Evolutionary conservation across 1,140 invertebrate species (phyloP), one percentile per base, ranked within the genome.

Genomic region (Caenorhabditis remanei): DNA sequence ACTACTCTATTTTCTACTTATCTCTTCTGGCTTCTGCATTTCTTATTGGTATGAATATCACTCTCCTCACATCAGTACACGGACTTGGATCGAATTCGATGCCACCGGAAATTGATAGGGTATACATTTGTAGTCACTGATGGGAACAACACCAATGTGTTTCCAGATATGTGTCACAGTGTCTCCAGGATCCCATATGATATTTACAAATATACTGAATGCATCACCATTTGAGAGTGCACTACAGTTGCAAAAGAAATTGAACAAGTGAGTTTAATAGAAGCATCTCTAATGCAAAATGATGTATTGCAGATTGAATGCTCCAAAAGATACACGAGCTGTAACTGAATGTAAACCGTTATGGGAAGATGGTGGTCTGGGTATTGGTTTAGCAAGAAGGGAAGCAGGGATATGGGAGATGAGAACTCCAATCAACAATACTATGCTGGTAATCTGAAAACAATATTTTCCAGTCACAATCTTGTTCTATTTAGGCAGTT

Each of bases 101-200:
- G 46, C 88, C 91, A 13, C 91, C 91, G 7, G 91, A 92, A 87
- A 91, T 92, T 24, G 87, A 79, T 83, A 71, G 75, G 46, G 88
- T 91, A 43, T 16, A 32, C 32, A 87, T 21, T 61, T 82, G n/a
- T 19, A 46, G 9, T 4, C 1, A 5, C 32, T 13, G 8, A 32
- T 48, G 16, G 16, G 8, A 56, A 58, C n/a, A 58, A 16, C 3
- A 21, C 14, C 13, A 53, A 32, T 11, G 24, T 75, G 0, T 5
- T 21, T 83, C 32, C 50, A 63, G 46, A 55, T 86, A 32, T 90
- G 65, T 83, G 90, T 89, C 48, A 91, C 55, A 41, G 85, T 90
- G 19, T 63, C 65, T 8, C 82, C 53, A 16, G 75, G 3, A 53
- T 89, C 63, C 6, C 41, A 32, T 32, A 75, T 41, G 48, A 82